Conservation (phyloP, 2,113 vertebrate species). For the Opisthocomus hoazin region DNA sequence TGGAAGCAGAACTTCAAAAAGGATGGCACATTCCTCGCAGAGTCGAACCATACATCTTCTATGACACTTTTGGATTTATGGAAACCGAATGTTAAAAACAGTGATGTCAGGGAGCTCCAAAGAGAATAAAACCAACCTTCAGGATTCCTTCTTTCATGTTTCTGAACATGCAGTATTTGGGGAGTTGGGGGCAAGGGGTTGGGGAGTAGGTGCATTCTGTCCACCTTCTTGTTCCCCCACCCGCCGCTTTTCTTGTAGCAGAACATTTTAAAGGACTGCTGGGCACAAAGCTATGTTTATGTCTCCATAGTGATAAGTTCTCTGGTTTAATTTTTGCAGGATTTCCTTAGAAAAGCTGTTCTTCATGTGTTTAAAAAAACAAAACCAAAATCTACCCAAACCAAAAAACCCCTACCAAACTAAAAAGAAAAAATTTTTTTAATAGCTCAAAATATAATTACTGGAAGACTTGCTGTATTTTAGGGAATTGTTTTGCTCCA, state of each 20-base stretch:
- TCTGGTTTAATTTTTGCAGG: not conserved
- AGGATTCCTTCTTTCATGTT: constrained; percentile 46
- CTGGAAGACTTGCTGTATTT: not conserved
- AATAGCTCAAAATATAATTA: not conserved
- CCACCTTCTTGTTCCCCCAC: not conserved
- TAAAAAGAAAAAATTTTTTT: not conserved
- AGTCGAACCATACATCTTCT: constrained; percentile 57
- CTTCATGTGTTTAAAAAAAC: not conserved
- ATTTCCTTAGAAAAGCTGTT: not conserved
- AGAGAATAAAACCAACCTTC: constrained; percentile 39
- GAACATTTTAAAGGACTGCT: not conserved
- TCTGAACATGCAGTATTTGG: not conserved
- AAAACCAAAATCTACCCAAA: not conserved
- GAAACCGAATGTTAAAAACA: constrained; percentile 54
- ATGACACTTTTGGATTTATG: constrained; percentile 57
- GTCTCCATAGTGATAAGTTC: not conserved
- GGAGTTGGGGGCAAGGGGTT: not conserved
- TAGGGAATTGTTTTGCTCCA: constrained; percentile 19
- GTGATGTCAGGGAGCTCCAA: constrained; percentile 42
- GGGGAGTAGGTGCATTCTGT: not conserved
- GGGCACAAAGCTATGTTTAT: not conserved
- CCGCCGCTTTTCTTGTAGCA: not conserved
- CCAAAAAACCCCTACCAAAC: not conserved
- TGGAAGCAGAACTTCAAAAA: constrained; percentile 72
- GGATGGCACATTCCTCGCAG: constrained; percentile 61